Evolutionary conservation across 2,113 vertebrate species (phyloP).

Genomic region (Stegostoma tigrinum): DNA sequence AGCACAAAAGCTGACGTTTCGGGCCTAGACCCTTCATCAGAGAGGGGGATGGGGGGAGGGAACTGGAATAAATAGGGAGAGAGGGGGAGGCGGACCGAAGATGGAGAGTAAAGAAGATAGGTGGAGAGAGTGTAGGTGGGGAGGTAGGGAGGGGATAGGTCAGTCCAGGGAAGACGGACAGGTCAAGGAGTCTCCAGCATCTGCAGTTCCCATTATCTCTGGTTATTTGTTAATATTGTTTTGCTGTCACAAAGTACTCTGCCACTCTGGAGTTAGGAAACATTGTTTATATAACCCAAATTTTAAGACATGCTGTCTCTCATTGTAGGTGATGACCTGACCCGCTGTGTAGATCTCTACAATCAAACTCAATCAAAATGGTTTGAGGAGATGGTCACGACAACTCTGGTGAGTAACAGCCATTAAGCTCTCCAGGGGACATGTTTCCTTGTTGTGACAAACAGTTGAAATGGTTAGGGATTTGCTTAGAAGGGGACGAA

Average conservation of each 20-base stretch:
- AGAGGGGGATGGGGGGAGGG: too few relatives aligned
- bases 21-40: too few relatives aligned
- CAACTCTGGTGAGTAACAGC: constrained; percentile 72
- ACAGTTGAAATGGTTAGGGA: not conserved
- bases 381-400: constrained; percentile 99
- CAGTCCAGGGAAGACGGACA: too few relatives aligned
- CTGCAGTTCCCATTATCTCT: too few relatives aligned
- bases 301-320: not conserved
- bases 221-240: not conserved
- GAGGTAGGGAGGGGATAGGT: too few relatives aligned
- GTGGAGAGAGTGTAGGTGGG: too few relatives aligned
- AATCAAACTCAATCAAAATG: constrained; percentile 96
- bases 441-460: not conserved
- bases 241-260: not conserved
- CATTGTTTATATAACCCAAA: not conserved
- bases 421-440: not conserved
- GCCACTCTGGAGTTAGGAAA: not conserved
- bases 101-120: too few relatives aligned
- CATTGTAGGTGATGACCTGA: constrained; percentile 85
- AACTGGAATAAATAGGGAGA: too few relatives aligned
- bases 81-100: too few relatives aligned
- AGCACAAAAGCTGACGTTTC: too few relatives aligned
- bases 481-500: not conserved
- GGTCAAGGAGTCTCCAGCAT: too few relatives aligned
- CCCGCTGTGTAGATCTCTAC: constrained; percentile 94